Base-by-base conservation (phyloP, 2,888 invertebrate genomes). In the Ophraella communa region DNA sequence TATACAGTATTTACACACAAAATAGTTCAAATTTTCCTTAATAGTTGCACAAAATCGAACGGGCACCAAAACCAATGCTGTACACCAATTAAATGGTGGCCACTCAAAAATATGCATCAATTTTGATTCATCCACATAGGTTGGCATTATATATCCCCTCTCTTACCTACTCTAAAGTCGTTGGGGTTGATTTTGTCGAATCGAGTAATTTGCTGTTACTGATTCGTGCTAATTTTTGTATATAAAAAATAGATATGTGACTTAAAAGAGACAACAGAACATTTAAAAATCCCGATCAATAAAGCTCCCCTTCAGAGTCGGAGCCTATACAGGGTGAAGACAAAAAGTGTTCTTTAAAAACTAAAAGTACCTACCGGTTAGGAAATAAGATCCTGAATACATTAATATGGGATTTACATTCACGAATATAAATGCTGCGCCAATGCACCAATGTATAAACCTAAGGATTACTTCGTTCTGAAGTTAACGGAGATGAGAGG, bases 381-480 rank as follows among this genome's bases (percentile, higher is more conserved):
- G 33, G 33, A 33, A 33, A 33, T 33, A 33, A 11, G 33, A 33
- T 33, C 33, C 33, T 33, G 33, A 33, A 33, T 33, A 33, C 33
- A 33, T 33, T 2, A 33, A 33, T 33, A 33, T 33, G 33, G 33
- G 33, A 33, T 33, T 33, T 33, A 20, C 20, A 18, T 47, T 47
- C 20, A n/a, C 20, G 18, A 20, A 20, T 47, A 20, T n/a, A 3
- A 47, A 47, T n/a, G 44, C 44, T 17, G 14, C 44, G 1, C 14
- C 44, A 44, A 44, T 44, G 14, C 44, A 44, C 11, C 21, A 3
- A 7, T 20, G 21, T 20, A 47, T 20, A 47, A 47, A 1, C 47
- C 18, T 47, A 47, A 47, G 47, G 47, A 47, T 47, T 47, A 47
- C 20, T 47, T 47, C 47, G 20, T 47, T 47, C 18, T 7, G 20